Evolutionary conservation across 1,140 invertebrate genomes (phyloP).

Genomic region (Penaeus chinensis): DNA sequence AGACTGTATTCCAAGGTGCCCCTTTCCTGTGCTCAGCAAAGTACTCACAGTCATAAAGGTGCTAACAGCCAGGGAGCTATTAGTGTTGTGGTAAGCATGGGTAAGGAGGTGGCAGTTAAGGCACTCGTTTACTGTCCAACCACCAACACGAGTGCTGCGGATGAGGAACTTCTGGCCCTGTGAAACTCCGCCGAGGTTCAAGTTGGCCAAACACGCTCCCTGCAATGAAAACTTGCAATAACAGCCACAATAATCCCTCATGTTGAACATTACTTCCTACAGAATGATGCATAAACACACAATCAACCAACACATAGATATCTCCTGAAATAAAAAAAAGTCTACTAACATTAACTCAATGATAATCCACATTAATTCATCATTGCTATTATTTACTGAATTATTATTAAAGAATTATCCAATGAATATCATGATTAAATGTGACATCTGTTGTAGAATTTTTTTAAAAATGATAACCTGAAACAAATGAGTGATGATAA

Average conservation of each 20-base stretch:
- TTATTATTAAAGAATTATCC: no score
- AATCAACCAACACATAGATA: no score
- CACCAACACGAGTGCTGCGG: slow-evolving; percentile 16
- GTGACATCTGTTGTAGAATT: no score
- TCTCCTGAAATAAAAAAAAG: no score
- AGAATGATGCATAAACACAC: no score
- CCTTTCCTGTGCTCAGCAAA: background rate
- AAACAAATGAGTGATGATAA: no score
- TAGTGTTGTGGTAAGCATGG: slow-evolving; percentile 20
- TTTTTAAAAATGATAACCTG: no score
- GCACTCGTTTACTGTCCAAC: slow-evolving; percentile 47
- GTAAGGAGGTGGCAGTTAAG: slow-evolving; percentile 48
- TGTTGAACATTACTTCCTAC: no score
- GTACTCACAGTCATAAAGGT: slow-evolving; percentile 41
- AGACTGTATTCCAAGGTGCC: background rate
- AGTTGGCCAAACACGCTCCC: slow-evolving; percentile 40
- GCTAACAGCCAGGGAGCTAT: slow-evolving; percentile 29
- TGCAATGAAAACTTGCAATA: background rate
- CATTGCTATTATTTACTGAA: no score
- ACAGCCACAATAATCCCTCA: background rate
- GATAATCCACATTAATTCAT: no score
- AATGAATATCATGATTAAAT: no score
- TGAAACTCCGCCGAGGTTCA: slow-evolving; percentile 46
- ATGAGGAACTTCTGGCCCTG: slow-evolving; percentile 50
- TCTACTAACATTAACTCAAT: no score